Percentiles rank a stretch among this genome's conserved stretches.
These are phyloP conservation scores for Popillia japonica DNA, from an alignment of 1,140 invertebrate genomes.

Conservation along the genomic window DNA sequence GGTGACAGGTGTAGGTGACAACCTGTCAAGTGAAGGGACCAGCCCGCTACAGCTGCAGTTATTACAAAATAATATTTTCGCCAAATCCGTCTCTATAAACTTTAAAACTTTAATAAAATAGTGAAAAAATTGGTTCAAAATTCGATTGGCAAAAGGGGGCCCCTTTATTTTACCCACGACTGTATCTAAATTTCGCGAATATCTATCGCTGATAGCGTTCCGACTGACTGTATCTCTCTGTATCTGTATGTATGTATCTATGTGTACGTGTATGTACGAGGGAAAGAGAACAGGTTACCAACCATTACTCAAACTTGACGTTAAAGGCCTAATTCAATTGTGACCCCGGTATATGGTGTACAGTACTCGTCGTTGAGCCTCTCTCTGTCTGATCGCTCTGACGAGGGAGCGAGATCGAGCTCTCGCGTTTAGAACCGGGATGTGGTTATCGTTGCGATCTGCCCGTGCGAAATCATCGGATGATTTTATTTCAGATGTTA, in stretches of 20 bases:
- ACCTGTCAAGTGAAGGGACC: no score
- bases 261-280: neutral
- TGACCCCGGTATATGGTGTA: slow-evolving; percentile 52
- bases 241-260: neutral
- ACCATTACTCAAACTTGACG: slow-evolving; percentile 62
- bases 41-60: no score
- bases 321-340: slow-evolving; percentile 61
- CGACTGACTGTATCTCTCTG: neutral
- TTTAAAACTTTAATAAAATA: no score
- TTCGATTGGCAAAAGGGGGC: no score
- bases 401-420: neutral
- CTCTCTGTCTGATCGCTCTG: neutral
- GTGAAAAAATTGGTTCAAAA: no score
- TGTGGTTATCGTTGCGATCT: slow-evolving; percentile 29
- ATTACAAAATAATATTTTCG: no score
- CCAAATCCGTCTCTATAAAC: no score
- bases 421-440: neutral
- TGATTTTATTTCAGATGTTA: slow-evolving; percentile 26
- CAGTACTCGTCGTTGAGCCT: slow-evolving; percentile 6
- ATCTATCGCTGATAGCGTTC: slow-evolving; percentile 12
- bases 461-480: slow-evolving; percentile 23
- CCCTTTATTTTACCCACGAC: neutral
- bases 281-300: slow-evolving; percentile 56
- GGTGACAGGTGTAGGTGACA: no score
- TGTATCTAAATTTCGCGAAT: neutral